Evolutionary conservation across 2,113 vertebrate species (phyloP), one percentile per base, ranked within the genome.

Genomic region (Rallus limicola): DNA sequence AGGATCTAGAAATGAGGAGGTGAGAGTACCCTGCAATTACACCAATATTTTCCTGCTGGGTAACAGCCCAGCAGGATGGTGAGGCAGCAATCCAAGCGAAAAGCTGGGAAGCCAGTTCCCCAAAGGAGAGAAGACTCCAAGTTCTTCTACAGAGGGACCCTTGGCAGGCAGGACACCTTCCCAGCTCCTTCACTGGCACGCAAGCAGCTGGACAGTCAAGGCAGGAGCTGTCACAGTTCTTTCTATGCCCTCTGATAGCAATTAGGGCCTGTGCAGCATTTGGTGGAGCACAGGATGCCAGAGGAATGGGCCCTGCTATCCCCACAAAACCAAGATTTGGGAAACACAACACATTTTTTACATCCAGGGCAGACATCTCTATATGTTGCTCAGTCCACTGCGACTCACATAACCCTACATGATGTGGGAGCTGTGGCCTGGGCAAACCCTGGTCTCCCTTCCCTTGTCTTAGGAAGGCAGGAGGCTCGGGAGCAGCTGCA

Each of bases 251-350:
- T 5, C 84, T 71, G 80, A 76, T 18, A 62, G 67, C 83, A 62
- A 4, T 0, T 3, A 58, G 83, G 83, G 63, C 17, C 75, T 8
- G 55, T 10, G 0, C 65, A 59, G 74, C 77, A 17, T 5, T 28
- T 6, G 58, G 71, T 15, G 63, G 42, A 84, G 48, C 85, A 70
- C 56, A 18, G 52, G 26, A 53, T 8, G 29, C 86, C 40, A 40
- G 33, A 82, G 38, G 62, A 85, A 52, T 17, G 1, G 42, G 26
- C 50, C 69, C 79, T 69, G 63, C 4, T 24, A 7, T 6, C 29
- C 36, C 48, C 2, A 1, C 42, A 82, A 33, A 82, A 11, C 11
- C 25, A 4, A 13, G 16, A 10, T 16, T 0, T 0, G 0, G 75
- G 52, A 67, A 92, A 58, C 0, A 12, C 42, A 40, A 3, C 1